Percentiles rank a stretch among this genome's conserved stretches.
These are phyloP conservation scores for Anticlea derivata DNA, from an alignment of 2,888 invertebrate species.

Conservation along the genomic window DNA sequence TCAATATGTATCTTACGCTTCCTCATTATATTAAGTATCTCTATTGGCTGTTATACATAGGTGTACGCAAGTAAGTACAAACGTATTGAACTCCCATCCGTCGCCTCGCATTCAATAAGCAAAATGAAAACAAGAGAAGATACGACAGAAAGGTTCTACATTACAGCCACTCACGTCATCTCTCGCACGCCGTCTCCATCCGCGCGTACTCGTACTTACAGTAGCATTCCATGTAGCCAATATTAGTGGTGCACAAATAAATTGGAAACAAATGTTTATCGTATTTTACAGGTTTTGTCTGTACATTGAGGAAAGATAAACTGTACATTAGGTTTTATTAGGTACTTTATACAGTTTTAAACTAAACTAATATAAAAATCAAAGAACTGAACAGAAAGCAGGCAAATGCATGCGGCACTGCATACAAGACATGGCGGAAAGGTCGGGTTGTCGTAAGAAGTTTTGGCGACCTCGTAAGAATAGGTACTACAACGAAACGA, in stretches of 20 bases:
- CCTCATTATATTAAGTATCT: constrained; percentile 51
- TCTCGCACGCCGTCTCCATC: constrained; percentile 46
- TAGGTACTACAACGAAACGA: constrained; percentile 85
- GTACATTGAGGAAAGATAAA: constrained; percentile 80
- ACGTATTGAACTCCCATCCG: constrained; percentile 55
- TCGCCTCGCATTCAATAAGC: constrained; percentile 76
- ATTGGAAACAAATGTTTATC: constrained; percentile 85
- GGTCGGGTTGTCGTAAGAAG: constrained; percentile 88
- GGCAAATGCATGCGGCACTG: constrained; percentile 88
- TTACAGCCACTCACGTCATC: constrained; percentile 65
- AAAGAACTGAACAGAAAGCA: constrained; percentile 86
- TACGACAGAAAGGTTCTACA: constrained; percentile 55
- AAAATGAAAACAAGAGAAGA: constrained; percentile 72
- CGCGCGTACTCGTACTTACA: constrained; percentile 75
- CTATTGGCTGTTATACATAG: constrained; percentile 48
- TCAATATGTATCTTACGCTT: constrained; percentile 56
- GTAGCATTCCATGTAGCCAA: constrained; percentile 88
- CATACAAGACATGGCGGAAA: constrained; percentile 86
- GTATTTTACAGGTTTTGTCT: constrained; percentile 80
- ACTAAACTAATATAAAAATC: constrained; percentile 83
- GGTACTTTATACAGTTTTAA: constrained; percentile 79
- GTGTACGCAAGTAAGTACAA: constrained; percentile 48
- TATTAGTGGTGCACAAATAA: constrained; percentile 88
- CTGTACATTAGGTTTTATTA: constrained; percentile 76
- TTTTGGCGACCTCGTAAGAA: constrained; percentile 81